Base-by-base conservation (phyloP, 2,797 vertebrate species). In the Enteromius anoplus region DNA sequence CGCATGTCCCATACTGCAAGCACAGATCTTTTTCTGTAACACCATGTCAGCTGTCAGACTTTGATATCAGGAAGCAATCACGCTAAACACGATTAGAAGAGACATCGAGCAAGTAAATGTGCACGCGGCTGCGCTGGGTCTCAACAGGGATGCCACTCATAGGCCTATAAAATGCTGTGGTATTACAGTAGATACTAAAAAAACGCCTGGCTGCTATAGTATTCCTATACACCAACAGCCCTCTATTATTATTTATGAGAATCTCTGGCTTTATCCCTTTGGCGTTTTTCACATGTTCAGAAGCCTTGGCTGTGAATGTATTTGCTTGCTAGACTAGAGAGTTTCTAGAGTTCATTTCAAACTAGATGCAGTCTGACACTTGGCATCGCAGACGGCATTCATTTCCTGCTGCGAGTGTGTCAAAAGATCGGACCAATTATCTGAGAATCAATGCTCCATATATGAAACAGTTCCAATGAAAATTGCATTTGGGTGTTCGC, bases 1-100 rank as follows among this genome's bases (percentile, higher is more conserved):
- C 70, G 80, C 89, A 84, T 88, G 65, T 87, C 91, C 88, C 88
- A 92, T 92, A 90, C 90, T 84, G 83, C 86, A 84, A 89, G 71
- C 34, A 60, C 64, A 47, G 65, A 80, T 85, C 84, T 85, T 81
- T 90, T 85, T 87, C 83, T 81, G 64, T 26, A 86, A 79, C 64
- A 62, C 29, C 51, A 62, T 64, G 62, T 62, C 37, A 84, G 47
- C 29, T 45, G 80, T 65, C 66, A 79, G 42, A 66, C 73, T 70
- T 70, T 75, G 58, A 51, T 75, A 42, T 51, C 65, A 47, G 78
- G 68, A 73, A 66, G 68, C 45, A 47, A 72, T 47, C 55, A 21
- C 2, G 21, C 53, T 60, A 75, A 83, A 86, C 37, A 23, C 12
- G 73, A 85, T 85, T 86, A 23, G 51, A 75, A 58, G 51, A 77